Evolutionary conservation across 2,888 invertebrate genomes (phyloP), one percentile per base, ranked within the genome.

Genomic region (Biston stratarius): DNA sequence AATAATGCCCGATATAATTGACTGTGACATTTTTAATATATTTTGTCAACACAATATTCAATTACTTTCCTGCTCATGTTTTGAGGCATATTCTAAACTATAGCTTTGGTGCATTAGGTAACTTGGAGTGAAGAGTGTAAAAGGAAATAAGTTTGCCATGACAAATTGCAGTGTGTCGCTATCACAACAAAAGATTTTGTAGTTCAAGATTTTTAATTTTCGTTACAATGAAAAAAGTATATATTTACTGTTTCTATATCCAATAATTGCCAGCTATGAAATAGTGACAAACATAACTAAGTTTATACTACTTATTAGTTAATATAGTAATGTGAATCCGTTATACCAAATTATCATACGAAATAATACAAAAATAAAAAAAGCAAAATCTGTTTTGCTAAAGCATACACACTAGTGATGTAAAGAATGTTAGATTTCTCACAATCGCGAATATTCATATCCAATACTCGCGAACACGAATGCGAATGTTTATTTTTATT

Each of bases 61-160:
- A 24, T 24, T 11, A 40, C 38, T 36, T 48, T 57, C 6, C 24
- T 42, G 49, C 40, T 49, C 11, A 49, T 38, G 40, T 59, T 40
- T 15, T 59, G 33, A 12, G 58, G 75, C 73, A 74, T 69, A 74
- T 69, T 76, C 79, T 83, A 84, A 82, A 74, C 74, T 74, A 81
- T 83, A 83, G 86, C 93, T 93, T 93, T 93, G 93, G 93, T 88
- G 73, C 77, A 85, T 83, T 83, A 87, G 93, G 93, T 93, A 93
- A 93, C 93, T 92, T 83, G 80, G 86, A 75, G 78, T 76, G 71
- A 78, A 78, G 67, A 69, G 63, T 51, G 62, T 52, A 36, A 63
- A 67, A 64, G 53, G 12, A 40, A 45, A 57, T 53, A 52, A 53
- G 12, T 36, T 52, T 53, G n/a, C 52, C 52, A 53, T 10, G 10